Conservation (phyloP, 1,140 invertebrate genomes). For the Samia ricini region DNA sequence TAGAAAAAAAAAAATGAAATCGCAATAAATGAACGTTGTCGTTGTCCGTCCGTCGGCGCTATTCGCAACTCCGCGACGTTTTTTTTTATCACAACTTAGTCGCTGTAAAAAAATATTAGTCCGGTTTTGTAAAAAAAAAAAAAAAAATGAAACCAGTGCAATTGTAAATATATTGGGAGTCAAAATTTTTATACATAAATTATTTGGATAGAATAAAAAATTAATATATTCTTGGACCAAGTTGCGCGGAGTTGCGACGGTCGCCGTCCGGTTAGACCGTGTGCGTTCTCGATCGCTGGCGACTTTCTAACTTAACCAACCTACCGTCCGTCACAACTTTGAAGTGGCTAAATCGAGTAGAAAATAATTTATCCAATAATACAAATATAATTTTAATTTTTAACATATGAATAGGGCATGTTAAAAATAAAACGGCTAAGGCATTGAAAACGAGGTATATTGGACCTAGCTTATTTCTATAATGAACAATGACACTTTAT, state of each 20-base stretch:
- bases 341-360: background rate
- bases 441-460: no score
- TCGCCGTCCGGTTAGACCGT: constrained; percentile 15
- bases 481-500: no score
- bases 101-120: constrained; percentile 59
- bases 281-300: constrained; percentile 8
- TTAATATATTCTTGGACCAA: constrained; percentile 63
- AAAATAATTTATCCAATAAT: no score
- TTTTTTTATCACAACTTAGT: constrained; percentile 48
- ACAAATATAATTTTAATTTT: no score
- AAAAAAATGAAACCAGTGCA: constrained; percentile 50
- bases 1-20: constrained; percentile 69
- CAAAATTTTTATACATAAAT: constrained; percentile 76
- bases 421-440: no score
- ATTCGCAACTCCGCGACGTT: constrained; percentile 32
- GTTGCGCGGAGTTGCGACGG: constrained; percentile 39
- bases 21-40: constrained; percentile 36
- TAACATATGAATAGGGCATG: no score
- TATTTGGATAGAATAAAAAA: constrained; percentile 51
- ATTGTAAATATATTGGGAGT: constrained; percentile 74
- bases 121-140: constrained; percentile 62
- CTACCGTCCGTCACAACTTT: background rate
- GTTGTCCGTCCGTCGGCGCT: constrained; percentile 28
- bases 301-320: background rate
- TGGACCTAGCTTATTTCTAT: no score